Base-by-base conservation (phyloP, 2,888 invertebrate species). In the Caprella mutica region DNA sequence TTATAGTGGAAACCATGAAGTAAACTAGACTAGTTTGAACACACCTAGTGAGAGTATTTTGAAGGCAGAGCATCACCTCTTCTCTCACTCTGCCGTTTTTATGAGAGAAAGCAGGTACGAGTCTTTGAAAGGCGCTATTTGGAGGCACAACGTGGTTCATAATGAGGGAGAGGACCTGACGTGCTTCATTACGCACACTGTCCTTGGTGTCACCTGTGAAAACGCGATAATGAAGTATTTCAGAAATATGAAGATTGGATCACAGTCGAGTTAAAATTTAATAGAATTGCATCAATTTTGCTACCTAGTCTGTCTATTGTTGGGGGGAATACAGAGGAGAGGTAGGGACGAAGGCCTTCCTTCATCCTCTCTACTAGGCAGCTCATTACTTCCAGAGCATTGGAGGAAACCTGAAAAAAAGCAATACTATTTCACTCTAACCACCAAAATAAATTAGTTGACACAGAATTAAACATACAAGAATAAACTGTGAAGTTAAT, bases 31-130 rank as follows among this genome's bases (percentile, higher is more conserved):
- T 12, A 29, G 3, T 21, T 23, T 52, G 14, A 21, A 69, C 84
- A 81, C 74, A 90, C 86, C 85, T 83, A 71, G 88, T 85, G 33
- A 94, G 74, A 43, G 88, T 81, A 57, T 84, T 82, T 62, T 86
- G 84, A 67, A 94, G 81, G 67, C 87, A 84, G 67, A 84, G 77
- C 62, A 92, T 77, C 30, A 87, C 84, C 73, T 93, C 93, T 71
- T 94, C 92, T 53, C 92, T 75, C 30, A 94, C 85, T 77, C 90
- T 89, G 69, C 89, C 84, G 72, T 93, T 89, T 76, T 93, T 93
- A 76, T 94, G 93, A 67, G 80, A 78, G 69, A 92, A 80, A 19
- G 82, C 81, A 53, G 79, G 78, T 50, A 77, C 75, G 59, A 88
- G 75, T 71, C 82, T 81, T 67, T 89, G 88, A 67, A 86, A 77